These are phyloP conservation scores for Delphinus delphis DNA, from an alignment of 2,113 vertebrate species.

Conservation along the genomic window DNA sequence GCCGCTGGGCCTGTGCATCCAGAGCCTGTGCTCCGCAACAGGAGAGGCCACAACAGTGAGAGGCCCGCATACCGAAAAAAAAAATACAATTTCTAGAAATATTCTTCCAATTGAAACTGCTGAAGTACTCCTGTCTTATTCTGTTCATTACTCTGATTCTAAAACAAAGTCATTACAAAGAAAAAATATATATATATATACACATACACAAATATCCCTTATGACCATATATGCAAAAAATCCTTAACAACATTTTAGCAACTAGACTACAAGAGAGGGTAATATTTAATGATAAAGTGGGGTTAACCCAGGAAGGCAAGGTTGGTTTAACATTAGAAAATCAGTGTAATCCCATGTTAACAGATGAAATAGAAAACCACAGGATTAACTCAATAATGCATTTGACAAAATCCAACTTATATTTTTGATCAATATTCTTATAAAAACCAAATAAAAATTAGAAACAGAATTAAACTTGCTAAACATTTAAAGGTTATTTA, in stretches of 20 bases:
- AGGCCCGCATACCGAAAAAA: too few species aligned
- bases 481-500: not conserved
- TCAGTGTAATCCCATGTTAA: not conserved
- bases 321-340: not conserved
- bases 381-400: not conserved
- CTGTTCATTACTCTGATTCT: too few species aligned
- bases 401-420: not conserved
- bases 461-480: not conserved
- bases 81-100: too few species aligned
- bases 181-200: too few species aligned
- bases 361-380: not conserved
- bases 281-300: not conserved
- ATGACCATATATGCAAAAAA: not conserved
- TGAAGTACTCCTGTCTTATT: too few species aligned
- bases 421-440: not conserved
- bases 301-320: not conserved
- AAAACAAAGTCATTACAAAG: too few species aligned
- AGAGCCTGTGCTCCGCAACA: too few species aligned
- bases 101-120: too few species aligned
- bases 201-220: not conserved
- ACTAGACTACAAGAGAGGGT: not conserved
- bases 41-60: too few species aligned
- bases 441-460: not conserved
- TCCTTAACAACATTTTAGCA: not conserved
- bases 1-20: too few species aligned